Base-by-base conservation (phyloP, 1,140 invertebrate genomes). In the Papilio polyxenes region DNA sequence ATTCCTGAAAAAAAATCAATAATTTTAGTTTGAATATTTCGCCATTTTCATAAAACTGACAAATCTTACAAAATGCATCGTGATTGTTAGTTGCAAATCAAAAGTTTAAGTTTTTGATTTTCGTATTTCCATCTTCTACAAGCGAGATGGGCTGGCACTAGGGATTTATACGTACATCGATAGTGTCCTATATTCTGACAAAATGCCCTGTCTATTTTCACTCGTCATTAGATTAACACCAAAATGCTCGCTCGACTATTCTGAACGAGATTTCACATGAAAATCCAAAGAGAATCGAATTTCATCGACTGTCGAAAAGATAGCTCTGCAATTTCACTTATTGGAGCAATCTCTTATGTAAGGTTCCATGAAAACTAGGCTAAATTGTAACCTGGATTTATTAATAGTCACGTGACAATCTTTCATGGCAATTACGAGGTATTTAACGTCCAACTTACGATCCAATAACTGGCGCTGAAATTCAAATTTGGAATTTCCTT, bases 381-480 rank as follows among this genome's bases (percentile, higher is more conserved):
- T 76, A 76, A 76, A 76, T 48, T 49, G 75, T 76, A 76, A 76
- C 75, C 44, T 76, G 75, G 48, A 75, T 75, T 75, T 37, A 75
- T 37, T 76, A 51, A 49, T 76, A 23, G 75, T 76, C 48, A 48
- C 75, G 75, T 53, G 37, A 75, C 72, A 40, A 75, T 44, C 44
- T 48, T 75, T 75, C 40, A 75, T 11, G 37, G 72, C 15, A 44
- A 40, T 75, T 48, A n/a, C 31, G 15, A 11, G 37, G 9, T 44
- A 75, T 44, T 72, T 72, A 3, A 40, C 40, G 37, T 10, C 15
- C 1, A 5, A 72, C 65, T 59, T 59, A 59, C 7, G 17, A 17
- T 6, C 56, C 17, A 59, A 59, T 56, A 56, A 15, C 13, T 56
- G 3, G 15, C 15, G 13, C 53, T 56, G 53, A 56, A 56, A 56